These are phyloP conservation scores for Narcine bancroftii DNA, from an alignment of 2,113 vertebrate species.

Conservation along the genomic window DNA sequence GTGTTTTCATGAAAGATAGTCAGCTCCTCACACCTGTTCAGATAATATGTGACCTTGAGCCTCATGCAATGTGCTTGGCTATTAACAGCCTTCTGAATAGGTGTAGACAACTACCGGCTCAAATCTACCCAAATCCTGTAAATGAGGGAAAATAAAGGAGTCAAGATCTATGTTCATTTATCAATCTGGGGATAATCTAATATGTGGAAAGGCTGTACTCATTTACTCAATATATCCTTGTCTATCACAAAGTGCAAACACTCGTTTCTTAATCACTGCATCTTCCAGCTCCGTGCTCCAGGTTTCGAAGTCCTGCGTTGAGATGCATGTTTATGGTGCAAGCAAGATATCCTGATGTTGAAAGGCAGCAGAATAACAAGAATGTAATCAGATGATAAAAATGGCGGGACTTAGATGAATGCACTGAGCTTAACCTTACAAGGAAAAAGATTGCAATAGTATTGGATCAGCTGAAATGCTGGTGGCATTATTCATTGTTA, in stretches of 20 bases:
- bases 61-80: no score
- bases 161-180: not conserved
- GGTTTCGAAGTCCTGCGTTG: not conserved
- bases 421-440: not conserved
- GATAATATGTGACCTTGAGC: no score
- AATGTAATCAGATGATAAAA: not conserved
- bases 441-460: not conserved
- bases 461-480: not conserved
- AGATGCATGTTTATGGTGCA: not conserved
- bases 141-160: no score
- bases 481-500: not conserved
- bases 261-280: not conserved
- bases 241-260: not conserved
- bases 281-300: not conserved
- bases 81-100: no score
- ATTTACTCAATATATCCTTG: not conserved
- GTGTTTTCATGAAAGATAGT: no score
- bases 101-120: no score
- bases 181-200: not conserved
- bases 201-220: not conserved
- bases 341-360: no score
- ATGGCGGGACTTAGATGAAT: not conserved
- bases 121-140: no score
- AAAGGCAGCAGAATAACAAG: not conserved
- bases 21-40: no score